Percentiles rank a stretch among this genome's conserved stretches.
phyloP scores from a whole-genome alignment of 2,888 invertebrate species.

The Celastrina argiolus region DNA sequence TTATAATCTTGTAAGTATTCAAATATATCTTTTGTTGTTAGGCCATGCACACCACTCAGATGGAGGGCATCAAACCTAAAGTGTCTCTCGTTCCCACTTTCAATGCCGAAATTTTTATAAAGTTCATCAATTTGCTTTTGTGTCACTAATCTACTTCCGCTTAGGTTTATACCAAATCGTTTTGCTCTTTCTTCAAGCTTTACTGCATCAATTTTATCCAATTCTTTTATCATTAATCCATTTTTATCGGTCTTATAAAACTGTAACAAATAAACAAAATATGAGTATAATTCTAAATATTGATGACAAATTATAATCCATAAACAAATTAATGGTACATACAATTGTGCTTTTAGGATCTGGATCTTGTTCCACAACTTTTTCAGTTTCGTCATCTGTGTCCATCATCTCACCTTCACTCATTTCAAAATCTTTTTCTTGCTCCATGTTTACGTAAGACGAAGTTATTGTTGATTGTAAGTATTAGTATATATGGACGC shows the following conservation, averaged over 20 bases:
- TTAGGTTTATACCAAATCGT: conserved; percentile 65
- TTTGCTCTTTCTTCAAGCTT: conserved; percentile 67
- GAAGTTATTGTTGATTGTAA: neutral
- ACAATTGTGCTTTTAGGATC: conserved; percentile 41
- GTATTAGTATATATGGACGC: neutral
- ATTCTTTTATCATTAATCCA: conserved; percentile 51
- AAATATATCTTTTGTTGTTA: conserved; percentile 88
- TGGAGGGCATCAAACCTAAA: conserved; percentile 85
- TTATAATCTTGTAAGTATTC: conserved; percentile 86
- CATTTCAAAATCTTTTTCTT: conserved; percentile 73
- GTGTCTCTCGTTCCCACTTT: conserved; percentile 78
- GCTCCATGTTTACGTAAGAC: conserved; percentile 34
- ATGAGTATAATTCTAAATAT: neutral
- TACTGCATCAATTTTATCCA: conserved; percentile 63
- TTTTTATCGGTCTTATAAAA: conserved; percentile 56
- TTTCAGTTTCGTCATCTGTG: conserved; percentile 47
- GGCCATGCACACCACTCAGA: conserved; percentile 84
- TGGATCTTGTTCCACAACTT: conserved; percentile 34
- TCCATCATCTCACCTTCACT: conserved; percentile 60
- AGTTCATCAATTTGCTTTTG: conserved; percentile 70
- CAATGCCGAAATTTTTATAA: conserved; percentile 64
- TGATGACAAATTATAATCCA: neutral
- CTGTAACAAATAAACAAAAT: conserved; percentile 41
- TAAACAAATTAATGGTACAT: neutral
- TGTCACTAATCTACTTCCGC: conserved; percentile 62